These are phyloP conservation scores for Sesia bembeciformis DNA, from an alignment of 2,888 invertebrate genomes.

Conservation along the genomic window DNA sequence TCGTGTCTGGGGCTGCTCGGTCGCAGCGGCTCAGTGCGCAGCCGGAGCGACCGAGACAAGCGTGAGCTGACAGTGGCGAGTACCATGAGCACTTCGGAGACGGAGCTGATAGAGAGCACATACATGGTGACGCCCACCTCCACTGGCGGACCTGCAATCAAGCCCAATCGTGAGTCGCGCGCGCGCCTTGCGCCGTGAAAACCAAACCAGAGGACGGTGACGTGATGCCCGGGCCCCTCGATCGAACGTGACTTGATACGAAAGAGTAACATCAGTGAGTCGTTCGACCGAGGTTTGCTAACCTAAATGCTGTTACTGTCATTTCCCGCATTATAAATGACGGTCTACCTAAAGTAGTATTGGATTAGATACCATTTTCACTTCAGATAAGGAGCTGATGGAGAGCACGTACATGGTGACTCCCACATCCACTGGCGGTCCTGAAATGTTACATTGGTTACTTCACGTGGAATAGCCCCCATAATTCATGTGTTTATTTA, in stretches of 20 bases:
- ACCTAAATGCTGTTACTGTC: not conserved
- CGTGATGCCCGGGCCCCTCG: conserved; percentile 44
- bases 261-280: not conserved
- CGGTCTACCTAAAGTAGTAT: not conserved
- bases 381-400: conserved; percentile 90
- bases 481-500: no score
- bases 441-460: conserved; percentile 71
- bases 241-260: not conserved
- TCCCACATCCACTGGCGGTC: conserved; percentile 87
- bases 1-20: conserved; percentile 73
- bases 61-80: conserved; percentile 68
- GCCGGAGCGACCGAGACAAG: conserved; percentile 59
- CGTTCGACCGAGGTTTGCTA: not conserved
- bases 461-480: conserved; percentile 18
- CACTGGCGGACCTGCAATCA: conserved; percentile 94
- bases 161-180: conserved; percentile 66
- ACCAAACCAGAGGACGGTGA: conserved; percentile 58
- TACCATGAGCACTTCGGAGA: conserved; percentile 99
- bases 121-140: conserved; percentile 98
- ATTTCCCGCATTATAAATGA: not conserved
- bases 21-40: conserved; percentile 47
- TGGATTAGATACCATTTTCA: conserved; percentile 77
- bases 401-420: conserved; percentile 90
- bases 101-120: conserved; percentile 98
- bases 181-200: conserved; percentile 52